Evolutionary conservation across 2,888 invertebrate species (phyloP).

Genomic region (Platerodrilus igneus): DNA sequence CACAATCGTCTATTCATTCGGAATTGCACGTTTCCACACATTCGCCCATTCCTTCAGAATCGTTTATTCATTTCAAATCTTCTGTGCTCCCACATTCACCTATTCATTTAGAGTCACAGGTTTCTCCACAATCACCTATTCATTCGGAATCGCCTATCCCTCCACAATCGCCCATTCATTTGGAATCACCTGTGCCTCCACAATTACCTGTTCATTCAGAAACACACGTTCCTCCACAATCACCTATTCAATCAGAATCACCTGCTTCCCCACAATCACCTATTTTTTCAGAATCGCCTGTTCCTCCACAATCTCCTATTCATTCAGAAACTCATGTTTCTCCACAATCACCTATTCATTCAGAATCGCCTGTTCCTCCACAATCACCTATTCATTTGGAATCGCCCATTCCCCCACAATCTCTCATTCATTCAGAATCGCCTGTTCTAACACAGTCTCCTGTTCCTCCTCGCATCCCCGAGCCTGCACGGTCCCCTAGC

Average conservation of each 20-base stretch:
- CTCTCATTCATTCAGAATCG: conserved; percentile 8
- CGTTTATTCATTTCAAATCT: too few relatives aligned
- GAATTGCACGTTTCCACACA: background rate
- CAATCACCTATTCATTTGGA: conserved; percentile 20
- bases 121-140: background rate
- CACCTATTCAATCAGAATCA: conserved; percentile 1
- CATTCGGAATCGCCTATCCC: conserved; percentile 1
- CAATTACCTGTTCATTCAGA: background rate
- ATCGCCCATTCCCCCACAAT: too few relatives aligned
- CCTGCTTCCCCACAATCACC: conserved; percentile 2
- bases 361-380: conserved; percentile 9
- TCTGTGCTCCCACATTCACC: too few relatives aligned
- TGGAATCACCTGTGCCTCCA: conserved; percentile 2
- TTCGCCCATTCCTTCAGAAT: background rate
- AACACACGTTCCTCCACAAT: conserved; percentile 1
- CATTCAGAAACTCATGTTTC: conserved; percentile 10
- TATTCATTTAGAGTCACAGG: background rate
- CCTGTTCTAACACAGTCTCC: conserved; percentile 13
- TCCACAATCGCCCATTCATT: background rate
- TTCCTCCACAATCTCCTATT: conserved; percentile 17
- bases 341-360: conserved; percentile 11
- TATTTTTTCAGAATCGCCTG: conserved; percentile 11
- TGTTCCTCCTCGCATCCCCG: too few relatives aligned
- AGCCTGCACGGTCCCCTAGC: too few relatives aligned
- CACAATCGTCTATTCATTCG: too few relatives aligned